A percentile compares a stretch with the other conserved stretches of the same genome.
phyloP scores from a whole-genome alignment of 2,113 vertebrate species.

The Sturnus vulgaris region DNA sequence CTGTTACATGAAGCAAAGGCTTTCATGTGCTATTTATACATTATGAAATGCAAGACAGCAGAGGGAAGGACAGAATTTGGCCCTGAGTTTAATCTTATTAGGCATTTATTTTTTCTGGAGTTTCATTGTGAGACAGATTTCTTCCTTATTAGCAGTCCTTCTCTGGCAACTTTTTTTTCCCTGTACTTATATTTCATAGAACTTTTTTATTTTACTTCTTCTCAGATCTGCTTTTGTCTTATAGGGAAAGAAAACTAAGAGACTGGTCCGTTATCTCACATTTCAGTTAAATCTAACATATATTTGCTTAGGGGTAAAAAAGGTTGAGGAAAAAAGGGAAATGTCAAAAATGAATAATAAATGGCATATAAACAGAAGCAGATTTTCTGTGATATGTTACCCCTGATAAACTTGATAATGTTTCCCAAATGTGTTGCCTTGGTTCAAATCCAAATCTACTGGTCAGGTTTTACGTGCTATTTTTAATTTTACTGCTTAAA shows the following conservation, averaged over 20 bases:
- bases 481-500: slow-evolving; percentile 80
- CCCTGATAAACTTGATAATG: slow-evolving; percentile 79
- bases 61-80: neutral
- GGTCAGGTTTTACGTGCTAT: slow-evolving; percentile 68
- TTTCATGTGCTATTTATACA: neutral
- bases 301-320: slow-evolving; percentile 74
- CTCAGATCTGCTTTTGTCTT: slow-evolving; percentile 63
- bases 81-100: neutral
- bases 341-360: slow-evolving; percentile 82
- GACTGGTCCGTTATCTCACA: slow-evolving; percentile 60
- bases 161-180: slow-evolving; percentile 41
- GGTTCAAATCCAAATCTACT: slow-evolving; percentile 68
- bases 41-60: neutral
- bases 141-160: neutral
- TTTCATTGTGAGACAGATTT: neutral
- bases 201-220: slow-evolving; percentile 51
- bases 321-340: slow-evolving; percentile 75
- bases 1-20: neutral
- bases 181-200: slow-evolving; percentile 53
- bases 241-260: slow-evolving; percentile 34
- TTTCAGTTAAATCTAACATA: slow-evolving; percentile 71
- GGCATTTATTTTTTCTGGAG: neutral
- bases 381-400: slow-evolving; percentile 78
- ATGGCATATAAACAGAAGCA: slow-evolving; percentile 81
- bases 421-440: slow-evolving; percentile 80